Evolutionary conservation across 2,888 invertebrate genomes (phyloP), one percentile per base, ranked within the genome.

Genomic region (Petrolisthes manimaculis): DNA sequence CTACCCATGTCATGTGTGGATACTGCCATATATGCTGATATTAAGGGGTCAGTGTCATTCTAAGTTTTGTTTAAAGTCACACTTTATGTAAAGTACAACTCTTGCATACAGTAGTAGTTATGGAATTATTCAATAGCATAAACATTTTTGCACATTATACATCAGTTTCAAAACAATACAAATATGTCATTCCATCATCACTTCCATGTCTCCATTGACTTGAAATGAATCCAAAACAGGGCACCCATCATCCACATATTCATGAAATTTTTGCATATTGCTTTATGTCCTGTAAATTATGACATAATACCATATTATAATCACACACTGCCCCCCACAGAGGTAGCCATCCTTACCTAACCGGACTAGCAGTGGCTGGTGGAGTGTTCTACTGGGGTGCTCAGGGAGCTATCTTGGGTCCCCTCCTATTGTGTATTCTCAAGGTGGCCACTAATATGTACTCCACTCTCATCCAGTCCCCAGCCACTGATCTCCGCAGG

Each of bases 301-400:
- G 37, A 37, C 37, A 37, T 37, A 37, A 37, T 37, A 37, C 37
- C 37, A 37, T 37, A 37, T 37, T 37, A 37, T 37, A 37, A 37
- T 37, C 37, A 37, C 37, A 37, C 37, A 37, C 37, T 37, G 37
- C 37, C 37, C 37, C 37, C 37, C 37, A 85, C 92, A 97, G 97
- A 87, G 96, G 97, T 51, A 97, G 98, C 3, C 99, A 99, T 94
- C 99, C 99, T 0, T 99, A 99, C 94, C 95, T 99, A 90, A 99
- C 99, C 9, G 99, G 98, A 67, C 94, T 99, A 86, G 97, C 99
- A 3, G 98, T 99, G 92, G 99, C 98, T 24, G 99, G 99, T 14
- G 99, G 99, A 80, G 97, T 99, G 92, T 98, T 98, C 93, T 99
- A 98, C 95, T 94, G 99, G 91, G 99, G 99, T 0, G 96, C 98